phyloP scores from a whole-genome alignment of 2,888 invertebrate genomes.

The Miltochrista miniata region DNA sequence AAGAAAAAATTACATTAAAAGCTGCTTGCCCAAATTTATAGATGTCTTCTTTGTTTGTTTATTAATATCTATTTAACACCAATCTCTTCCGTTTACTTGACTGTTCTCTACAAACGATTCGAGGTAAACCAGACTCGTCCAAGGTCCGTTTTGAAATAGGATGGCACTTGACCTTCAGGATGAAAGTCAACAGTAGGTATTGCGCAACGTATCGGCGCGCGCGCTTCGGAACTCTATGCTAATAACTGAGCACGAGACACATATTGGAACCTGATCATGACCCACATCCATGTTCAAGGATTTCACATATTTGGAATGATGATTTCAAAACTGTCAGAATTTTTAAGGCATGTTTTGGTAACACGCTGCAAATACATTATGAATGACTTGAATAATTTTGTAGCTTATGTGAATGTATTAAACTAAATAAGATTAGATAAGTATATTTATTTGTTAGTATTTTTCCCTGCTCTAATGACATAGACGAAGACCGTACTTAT shows the following conservation, averaged over 20 bases:
- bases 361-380: constrained; percentile 51
- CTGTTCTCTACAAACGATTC: constrained; percentile 60
- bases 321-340: constrained; percentile 77
- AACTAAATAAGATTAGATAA: constrained; percentile 23
- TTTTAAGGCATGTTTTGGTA: constrained; percentile 70
- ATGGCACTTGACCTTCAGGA: constrained; percentile 83
- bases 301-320: constrained; percentile 81
- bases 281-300: constrained; percentile 82
- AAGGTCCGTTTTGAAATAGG: constrained; percentile 83
- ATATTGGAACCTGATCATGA: constrained; percentile 80
- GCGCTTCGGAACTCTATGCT: constrained; percentile 73
- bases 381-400: constrained; percentile 44
- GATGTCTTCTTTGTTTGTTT: constrained; percentile 54
- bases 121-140: constrained; percentile 79
- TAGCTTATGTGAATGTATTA: constrained; percentile 19
- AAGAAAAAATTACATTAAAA: constrained; percentile 43
- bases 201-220: constrained; percentile 75
- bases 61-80: constrained; percentile 68
- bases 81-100: constrained; percentile 73
- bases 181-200: constrained; percentile 82
- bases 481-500: constrained; percentile 33
- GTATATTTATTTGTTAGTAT: constrained; percentile 46
- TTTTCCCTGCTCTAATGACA: constrained; percentile 44
- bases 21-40: constrained; percentile 44
- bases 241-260: constrained; percentile 75